A percentile compares a stretch with the other conserved stretches of the same genome.
Conservation (phyloP, 2,113 vertebrate species). For the Gopherus evgoodei region DNA sequence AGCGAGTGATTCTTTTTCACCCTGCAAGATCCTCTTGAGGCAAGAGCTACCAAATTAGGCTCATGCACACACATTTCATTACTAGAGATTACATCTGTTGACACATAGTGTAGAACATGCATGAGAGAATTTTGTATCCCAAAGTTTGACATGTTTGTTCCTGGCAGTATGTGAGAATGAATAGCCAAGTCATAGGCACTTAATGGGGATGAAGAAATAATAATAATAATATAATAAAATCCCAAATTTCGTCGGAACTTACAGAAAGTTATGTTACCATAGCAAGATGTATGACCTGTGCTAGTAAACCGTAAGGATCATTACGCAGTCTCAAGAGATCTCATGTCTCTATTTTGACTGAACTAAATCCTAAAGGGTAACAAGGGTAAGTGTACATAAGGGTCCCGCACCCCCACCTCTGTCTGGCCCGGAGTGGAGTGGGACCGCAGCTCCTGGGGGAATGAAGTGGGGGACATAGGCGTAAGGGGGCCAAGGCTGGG, state of each 20-base stretch:
- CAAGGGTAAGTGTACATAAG: neutral
- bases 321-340: neutral
- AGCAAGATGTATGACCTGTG: neutral
- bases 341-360: neutral
- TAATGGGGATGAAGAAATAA: constrained; percentile 8
- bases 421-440: too few relatives aligned
- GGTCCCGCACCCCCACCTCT: too few relatives aligned
- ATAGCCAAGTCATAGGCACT: constrained; percentile 9
- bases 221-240: neutral
- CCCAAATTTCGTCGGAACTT: constrained; percentile 26
- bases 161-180: constrained; percentile 35
- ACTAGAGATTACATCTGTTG: neutral
- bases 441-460: too few relatives aligned
- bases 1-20: constrained; percentile 12
- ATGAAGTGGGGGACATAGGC: too few relatives aligned
- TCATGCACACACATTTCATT: neutral
- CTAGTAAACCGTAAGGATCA: neutral
- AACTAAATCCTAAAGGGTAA: neutral
- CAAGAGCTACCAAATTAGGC: constrained; percentile 1
- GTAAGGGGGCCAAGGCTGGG: too few relatives aligned
- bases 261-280: neutral
- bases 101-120: neutral
- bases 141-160: constrained; percentile 31
- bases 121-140: constrained; percentile 17
- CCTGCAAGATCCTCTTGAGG: constrained; percentile 1